Evolutionary conservation across 2,797 vertebrate species (phyloP).

Genomic region (Agapornis canus): DNA sequence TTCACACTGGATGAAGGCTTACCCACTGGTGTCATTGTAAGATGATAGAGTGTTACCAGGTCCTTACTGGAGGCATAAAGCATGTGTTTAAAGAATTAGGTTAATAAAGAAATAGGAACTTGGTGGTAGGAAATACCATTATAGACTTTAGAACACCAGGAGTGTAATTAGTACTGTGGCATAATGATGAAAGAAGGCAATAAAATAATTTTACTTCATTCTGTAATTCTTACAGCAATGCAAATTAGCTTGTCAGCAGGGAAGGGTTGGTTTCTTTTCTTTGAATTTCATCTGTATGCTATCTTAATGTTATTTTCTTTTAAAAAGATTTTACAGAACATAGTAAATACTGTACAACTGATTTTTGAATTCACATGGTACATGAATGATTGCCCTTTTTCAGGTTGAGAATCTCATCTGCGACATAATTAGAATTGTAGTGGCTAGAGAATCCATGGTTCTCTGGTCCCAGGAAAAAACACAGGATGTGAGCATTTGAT

Average conservation of each 20-base stretch:
- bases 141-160: conserved; percentile 23
- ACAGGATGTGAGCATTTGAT: not conserved
- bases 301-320: not conserved
- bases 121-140: conserved; percentile 17
- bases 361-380: not conserved
- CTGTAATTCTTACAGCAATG: conserved; percentile 33
- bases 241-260: conserved; percentile 43
- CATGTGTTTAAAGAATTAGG: conserved; percentile 12
- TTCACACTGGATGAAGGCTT: not conserved
- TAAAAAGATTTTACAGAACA: not conserved
- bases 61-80: conserved; percentile 21
- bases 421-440: not conserved
- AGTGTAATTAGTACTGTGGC: conserved; percentile 29
- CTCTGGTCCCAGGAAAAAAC: not conserved
- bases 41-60: not conserved
- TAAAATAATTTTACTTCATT: conserved; percentile 50
- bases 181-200: conserved; percentile 48
- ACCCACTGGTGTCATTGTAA: not conserved
- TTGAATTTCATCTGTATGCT: not conserved
- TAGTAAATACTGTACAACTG: not conserved
- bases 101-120: conserved; percentile 56
- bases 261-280: not conserved
- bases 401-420: not conserved
- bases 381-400: not conserved
- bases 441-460: not conserved